Percentiles rank a stretch among this genome's conserved stretches.
Conservation (phyloP, 2,797 vertebrate species). For the Melanotaenia maccullochi region DNA sequence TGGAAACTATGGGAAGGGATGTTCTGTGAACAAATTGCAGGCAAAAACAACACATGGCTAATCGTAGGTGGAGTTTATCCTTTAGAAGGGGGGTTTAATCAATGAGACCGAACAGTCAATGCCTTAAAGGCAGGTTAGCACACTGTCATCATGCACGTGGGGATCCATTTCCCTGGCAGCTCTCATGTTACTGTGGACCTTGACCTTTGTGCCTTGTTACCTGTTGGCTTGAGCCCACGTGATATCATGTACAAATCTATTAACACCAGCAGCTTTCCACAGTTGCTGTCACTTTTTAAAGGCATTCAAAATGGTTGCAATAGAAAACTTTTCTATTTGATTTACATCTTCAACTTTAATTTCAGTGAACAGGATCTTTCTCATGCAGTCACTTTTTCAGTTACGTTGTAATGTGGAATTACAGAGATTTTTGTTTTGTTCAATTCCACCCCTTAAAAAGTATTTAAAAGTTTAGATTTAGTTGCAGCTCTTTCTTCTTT, state of each 20-base stretch:
- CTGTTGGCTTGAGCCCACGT: background rate
- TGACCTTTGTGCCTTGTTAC: constrained; percentile 33
- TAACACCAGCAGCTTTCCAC: background rate
- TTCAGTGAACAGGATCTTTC: background rate
- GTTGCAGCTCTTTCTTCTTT: background rate
- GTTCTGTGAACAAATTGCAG: constrained; percentile 8
- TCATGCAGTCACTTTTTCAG: background rate
- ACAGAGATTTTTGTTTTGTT: background rate
- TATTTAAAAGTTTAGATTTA: background rate
- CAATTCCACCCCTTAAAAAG: background rate
- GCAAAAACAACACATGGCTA: constrained; percentile 30
- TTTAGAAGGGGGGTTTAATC: constrained; percentile 14
- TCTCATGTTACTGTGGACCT: constrained; percentile 1
- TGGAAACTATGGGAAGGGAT: constrained; percentile 40
- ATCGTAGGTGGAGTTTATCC: constrained; percentile 29
- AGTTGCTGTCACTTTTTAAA: too few relatives aligned
- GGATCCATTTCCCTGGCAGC: constrained; percentile 6
- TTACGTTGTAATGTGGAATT: background rate
- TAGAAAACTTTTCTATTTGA: too few relatives aligned
- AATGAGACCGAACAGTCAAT: constrained; percentile 40
- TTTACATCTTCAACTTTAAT: too few relatives aligned
- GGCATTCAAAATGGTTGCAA: too few relatives aligned
- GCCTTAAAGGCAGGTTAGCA: constrained; percentile 30
- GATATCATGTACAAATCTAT: background rate
- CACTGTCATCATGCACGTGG: constrained; percentile 3